Percentiles rank a stretch among this genome's conserved stretches.
Conservation (phyloP, 2,888 invertebrate species). For the Neuroscelio doddi region DNA sequence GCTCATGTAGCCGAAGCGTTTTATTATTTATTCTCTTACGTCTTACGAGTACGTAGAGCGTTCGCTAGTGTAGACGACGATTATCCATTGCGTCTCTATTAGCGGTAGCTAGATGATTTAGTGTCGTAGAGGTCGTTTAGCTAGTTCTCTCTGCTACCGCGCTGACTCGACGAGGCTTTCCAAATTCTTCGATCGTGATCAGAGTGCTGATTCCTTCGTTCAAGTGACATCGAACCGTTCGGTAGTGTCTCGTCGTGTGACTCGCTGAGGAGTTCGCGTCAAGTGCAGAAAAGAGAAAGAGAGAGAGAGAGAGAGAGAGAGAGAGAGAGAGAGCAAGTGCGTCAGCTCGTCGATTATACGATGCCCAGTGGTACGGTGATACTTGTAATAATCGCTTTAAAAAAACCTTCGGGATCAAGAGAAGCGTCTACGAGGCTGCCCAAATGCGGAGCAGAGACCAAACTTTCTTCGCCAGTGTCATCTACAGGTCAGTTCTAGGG, state of each 20-base stretch:
- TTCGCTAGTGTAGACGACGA: slow-evolving; percentile 60
- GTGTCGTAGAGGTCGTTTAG: slow-evolving; percentile 67
- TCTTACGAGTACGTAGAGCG: slow-evolving; percentile 62
- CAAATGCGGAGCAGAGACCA: slow-evolving; percentile 55
- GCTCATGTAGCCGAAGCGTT: slow-evolving; percentile 60
- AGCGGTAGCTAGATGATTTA: slow-evolving; percentile 64
- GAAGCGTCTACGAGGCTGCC: slow-evolving; percentile 43
- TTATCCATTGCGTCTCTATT: slow-evolving; percentile 64
- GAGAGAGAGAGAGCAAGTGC: background rate
- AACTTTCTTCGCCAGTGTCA: slow-evolving; percentile 58
- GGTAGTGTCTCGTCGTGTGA: slow-evolving; percentile 12
- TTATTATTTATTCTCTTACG: slow-evolving; percentile 71
- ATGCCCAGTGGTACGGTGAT: slow-evolving; percentile 41
- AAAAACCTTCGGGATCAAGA: background rate
- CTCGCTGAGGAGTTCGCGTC: background rate
- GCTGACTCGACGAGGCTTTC: too few relatives aligned
- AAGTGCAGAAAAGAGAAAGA: background rate
- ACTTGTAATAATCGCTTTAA: slow-evolving; percentile 12
- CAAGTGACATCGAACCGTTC: background rate
- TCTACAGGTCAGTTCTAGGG: slow-evolving; percentile 64
- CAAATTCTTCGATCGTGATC: too few relatives aligned
- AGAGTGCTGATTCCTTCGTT: too few relatives aligned
- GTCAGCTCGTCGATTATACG: slow-evolving; percentile 26
- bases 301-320: background rate
- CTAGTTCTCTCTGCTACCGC: slow-evolving; percentile 65